phyloP scores from a whole-genome alignment of 1,140 invertebrate species.

The Trichogramma pretiosum region DNA sequence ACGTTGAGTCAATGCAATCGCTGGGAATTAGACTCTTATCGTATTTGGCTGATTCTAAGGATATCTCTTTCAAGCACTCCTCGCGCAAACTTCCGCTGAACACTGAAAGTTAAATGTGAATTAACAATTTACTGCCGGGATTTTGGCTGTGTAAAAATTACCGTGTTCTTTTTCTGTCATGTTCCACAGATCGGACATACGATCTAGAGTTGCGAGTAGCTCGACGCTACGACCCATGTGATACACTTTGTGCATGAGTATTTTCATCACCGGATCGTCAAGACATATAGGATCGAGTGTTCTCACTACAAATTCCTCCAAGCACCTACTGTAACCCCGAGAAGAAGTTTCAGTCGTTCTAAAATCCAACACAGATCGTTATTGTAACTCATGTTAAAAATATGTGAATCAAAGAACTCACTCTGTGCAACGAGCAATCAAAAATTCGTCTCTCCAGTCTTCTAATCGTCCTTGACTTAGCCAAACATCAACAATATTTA shows the following conservation, averaged over 20 bases:
- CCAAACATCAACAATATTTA: constrained; percentile 48
- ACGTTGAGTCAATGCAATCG: constrained; percentile 13
- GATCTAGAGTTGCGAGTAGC: constrained; percentile 36
- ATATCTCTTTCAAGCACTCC: constrained; percentile 32
- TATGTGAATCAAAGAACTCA: constrained; percentile 6
- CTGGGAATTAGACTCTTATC: constrained; percentile 8
- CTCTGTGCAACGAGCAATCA: constrained; percentile 39
- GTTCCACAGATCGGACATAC: constrained; percentile 39
- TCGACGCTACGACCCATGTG: constrained; percentile 41
- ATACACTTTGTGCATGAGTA: constrained; percentile 34
- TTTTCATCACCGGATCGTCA: constrained; percentile 36
- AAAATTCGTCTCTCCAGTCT: constrained; percentile 48
- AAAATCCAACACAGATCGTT: constrained; percentile 14
- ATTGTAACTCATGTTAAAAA: background rate
- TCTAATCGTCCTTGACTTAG: constrained; percentile 46
- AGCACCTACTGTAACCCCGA: constrained; percentile 21
- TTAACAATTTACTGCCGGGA: background rate
- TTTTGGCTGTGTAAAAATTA: constrained; percentile 9
- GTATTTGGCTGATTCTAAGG: constrained; percentile 32
- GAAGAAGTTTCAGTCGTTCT: constrained; percentile 18
- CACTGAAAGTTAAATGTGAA: constrained; percentile 21
- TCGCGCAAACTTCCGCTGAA: constrained; percentile 28
- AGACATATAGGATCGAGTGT: constrained; percentile 24
- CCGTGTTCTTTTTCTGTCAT: constrained; percentile 22
- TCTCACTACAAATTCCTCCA: constrained; percentile 30